phyloP scores from a whole-genome alignment of 2,113 vertebrate genomes.

The Acinonyx jubatus region DNA sequence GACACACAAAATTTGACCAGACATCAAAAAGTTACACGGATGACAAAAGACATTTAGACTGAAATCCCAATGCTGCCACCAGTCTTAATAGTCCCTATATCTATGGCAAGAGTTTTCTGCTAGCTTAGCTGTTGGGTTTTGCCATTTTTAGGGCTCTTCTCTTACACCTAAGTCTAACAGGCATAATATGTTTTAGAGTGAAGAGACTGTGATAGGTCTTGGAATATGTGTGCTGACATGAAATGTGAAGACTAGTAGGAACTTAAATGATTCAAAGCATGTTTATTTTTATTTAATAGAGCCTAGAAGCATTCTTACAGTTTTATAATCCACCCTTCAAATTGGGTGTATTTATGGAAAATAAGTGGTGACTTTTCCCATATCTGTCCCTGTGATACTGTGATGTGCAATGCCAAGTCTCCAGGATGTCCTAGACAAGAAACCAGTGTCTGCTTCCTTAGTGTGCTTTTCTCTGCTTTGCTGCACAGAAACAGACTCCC shows the following conservation, averaged over 20 bases:
- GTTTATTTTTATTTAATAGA: neutral
- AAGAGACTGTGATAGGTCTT: neutral
- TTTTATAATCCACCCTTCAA: neutral
- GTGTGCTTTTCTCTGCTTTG: neutral
- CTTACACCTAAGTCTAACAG: neutral
- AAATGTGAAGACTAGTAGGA: neutral
- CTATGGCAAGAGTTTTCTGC: neutral
- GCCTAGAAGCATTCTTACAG: neutral
- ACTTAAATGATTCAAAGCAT: neutral
- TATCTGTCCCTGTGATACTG: neutral
- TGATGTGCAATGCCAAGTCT: too few species aligned
- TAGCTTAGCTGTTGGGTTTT: neutral
- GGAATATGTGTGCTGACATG: neutral
- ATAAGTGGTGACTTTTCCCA: neutral
- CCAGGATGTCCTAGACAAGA: neutral
- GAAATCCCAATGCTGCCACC: constrained; percentile 31
- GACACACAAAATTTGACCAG: constrained; percentile 67
- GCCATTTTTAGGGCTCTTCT: neutral
- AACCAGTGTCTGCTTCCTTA: neutral
- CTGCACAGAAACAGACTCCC: neutral
- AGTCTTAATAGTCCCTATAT: neutral
- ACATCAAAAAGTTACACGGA: constrained; percentile 16
- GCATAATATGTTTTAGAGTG: neutral
- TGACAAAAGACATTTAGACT: constrained; percentile 60
- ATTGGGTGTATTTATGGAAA: neutral